Percentiles rank a stretch among this genome's conserved stretches.
Conservation (phyloP, 2,797 vertebrate species). For the Florisuga fusca region DNA sequence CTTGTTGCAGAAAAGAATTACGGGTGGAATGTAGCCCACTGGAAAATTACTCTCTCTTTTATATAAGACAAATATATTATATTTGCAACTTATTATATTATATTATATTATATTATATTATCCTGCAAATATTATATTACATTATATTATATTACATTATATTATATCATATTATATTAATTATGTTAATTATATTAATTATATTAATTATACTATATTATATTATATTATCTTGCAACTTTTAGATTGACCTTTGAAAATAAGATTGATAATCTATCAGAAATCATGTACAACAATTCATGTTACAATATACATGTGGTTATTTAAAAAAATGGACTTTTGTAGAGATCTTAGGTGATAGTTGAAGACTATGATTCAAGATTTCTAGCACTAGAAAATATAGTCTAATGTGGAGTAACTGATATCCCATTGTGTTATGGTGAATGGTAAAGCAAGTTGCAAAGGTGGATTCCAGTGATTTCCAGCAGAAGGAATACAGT, state of each 20-base stretch:
- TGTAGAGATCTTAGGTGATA: background rate
- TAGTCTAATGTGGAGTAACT: background rate
- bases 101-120: too few relatives aligned
- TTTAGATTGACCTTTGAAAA: background rate
- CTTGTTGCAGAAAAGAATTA: background rate
- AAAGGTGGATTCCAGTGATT: background rate
- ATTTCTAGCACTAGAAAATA: background rate
- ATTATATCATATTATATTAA: too few relatives aligned
- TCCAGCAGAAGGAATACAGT: background rate
- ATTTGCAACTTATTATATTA: too few relatives aligned
- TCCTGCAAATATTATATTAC: too few relatives aligned
- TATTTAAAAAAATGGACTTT: background rate
- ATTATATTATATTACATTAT: too few relatives aligned
- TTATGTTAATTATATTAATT: too few relatives aligned
- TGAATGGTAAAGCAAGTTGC: background rate
- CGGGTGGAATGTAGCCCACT: background rate
- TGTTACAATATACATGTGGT: rapidly evolving
- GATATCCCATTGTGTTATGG: background rate
- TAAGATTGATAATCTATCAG: background rate
- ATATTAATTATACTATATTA: too few relatives aligned
- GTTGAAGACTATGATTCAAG: background rate
- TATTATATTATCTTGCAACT: background rate
- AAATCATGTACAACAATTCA: background rate
- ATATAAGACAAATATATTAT: background rate
- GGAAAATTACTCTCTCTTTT: background rate